Percentiles rank a stretch among this genome's conserved stretches.
Conservation (phyloP, 2,113 vertebrate genomes). For the Lepidothrix coronata region DNA sequence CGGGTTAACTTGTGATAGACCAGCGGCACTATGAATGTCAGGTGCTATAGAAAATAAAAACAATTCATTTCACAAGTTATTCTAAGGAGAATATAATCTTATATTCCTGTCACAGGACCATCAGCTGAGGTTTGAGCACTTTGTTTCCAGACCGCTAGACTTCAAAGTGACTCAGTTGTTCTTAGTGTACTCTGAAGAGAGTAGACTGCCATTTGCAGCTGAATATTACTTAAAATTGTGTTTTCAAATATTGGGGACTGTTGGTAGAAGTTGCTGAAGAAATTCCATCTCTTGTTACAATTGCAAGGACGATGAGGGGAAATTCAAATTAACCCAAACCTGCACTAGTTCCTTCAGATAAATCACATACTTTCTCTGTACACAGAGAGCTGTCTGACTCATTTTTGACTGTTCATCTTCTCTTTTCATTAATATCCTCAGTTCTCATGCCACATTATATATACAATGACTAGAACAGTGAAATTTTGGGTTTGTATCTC, state of each 20-base stretch:
- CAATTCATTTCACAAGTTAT: fast-evolving
- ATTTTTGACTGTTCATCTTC: neutral
- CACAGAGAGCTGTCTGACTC: neutral
- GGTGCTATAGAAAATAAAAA: neutral
- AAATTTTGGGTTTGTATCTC: neutral
- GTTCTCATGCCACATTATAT: neutral
- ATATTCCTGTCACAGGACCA: neutral
- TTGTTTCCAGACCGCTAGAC: neutral
- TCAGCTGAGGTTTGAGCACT: neutral
- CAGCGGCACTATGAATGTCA: fast-evolving
- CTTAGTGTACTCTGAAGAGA: neutral
- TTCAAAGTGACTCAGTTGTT: neutral
- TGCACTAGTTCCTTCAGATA: neutral
- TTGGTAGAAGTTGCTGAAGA: neutral
- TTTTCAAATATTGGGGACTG: neutral
- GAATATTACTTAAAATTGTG: neutral
- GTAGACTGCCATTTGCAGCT: neutral
- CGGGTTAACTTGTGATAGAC: neutral
- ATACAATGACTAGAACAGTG: neutral
- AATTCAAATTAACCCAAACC: neutral
- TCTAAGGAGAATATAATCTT: neutral
- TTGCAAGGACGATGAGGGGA: fast-evolving
- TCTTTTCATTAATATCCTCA: neutral
- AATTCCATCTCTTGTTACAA: neutral
- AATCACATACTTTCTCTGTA: neutral